These are phyloP conservation scores for Patella vulgata DNA, from an alignment of 1,140 invertebrate species.

Conservation along the genomic window DNA sequence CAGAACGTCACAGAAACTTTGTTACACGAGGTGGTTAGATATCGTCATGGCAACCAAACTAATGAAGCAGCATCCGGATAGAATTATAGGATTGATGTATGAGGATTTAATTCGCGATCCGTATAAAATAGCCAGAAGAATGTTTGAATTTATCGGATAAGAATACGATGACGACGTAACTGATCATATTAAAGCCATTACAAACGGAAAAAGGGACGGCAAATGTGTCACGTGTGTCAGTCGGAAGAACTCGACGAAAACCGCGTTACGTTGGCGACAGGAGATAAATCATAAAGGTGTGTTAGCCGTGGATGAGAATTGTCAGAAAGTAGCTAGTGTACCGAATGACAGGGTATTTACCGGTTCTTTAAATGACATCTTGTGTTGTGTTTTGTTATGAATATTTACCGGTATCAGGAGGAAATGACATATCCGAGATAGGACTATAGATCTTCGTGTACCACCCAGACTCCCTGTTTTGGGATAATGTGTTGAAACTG, in stretches of 20 bases:
- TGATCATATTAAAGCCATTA: slow-evolving; percentile 16
- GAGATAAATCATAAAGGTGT: not conserved
- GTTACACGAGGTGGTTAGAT: slow-evolving; percentile 12
- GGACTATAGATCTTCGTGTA: too few species aligned
- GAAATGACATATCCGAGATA: too few species aligned
- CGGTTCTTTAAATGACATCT: too few species aligned
- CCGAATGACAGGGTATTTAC: too few species aligned
- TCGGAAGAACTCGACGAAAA: slow-evolving; percentile 12
- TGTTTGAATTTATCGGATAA: slow-evolving; percentile 24
- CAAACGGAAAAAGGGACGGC: not conserved
- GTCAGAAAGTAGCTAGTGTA: too few species aligned
- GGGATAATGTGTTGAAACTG: too few species aligned
- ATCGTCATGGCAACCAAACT: not conserved
- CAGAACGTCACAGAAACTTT: slow-evolving; percentile 1
- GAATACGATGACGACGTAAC: not conserved
- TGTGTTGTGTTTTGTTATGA: too few species aligned
- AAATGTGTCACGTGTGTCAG: not conserved
- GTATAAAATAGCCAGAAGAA: not conserved
- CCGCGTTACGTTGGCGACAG: slow-evolving; percentile 5
- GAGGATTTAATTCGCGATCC: slow-evolving; percentile 25
- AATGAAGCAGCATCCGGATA: slow-evolving; percentile 1
- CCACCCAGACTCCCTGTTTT: too few species aligned
- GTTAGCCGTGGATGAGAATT: too few species aligned
- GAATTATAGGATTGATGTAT: slow-evolving; percentile 22
- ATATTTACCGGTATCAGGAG: too few species aligned